Conservation (phyloP, 2,113 vertebrate genomes). For the Strix uralensis region DNA sequence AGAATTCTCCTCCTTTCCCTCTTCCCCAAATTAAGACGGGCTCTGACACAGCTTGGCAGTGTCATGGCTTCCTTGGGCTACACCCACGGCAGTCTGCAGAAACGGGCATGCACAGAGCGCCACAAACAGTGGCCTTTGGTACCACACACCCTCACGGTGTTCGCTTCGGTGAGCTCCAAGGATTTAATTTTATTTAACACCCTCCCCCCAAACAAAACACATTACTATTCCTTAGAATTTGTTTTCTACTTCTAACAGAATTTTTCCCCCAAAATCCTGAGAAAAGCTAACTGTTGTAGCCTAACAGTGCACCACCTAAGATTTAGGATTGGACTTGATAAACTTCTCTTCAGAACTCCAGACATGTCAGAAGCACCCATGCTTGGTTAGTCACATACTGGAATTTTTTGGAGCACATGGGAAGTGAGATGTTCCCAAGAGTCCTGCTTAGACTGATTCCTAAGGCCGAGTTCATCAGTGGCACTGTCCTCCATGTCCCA, state of each 20-base stretch:
- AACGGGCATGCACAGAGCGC: too few relatives aligned
- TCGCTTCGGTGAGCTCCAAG: neutral
- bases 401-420: neutral
- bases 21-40: rapidly evolving
- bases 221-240: neutral
- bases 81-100: rapidly evolving
- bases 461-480: neutral
- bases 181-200: neutral
- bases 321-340: neutral
- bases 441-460: neutral
- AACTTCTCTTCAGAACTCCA: neutral
- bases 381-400: neutral
- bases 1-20: neutral
- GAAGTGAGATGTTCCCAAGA: neutral
- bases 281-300: neutral
- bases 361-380: neutral
- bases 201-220: neutral
- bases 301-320: neutral
- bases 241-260: neutral
- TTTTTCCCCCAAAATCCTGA: neutral
- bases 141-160: neutral
- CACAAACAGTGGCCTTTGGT: neutral
- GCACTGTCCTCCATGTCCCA: neutral
- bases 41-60: neutral
- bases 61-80: neutral